Conservation (phyloP, 1,140 invertebrate genomes). For the Neodiprion pinetum region DNA sequence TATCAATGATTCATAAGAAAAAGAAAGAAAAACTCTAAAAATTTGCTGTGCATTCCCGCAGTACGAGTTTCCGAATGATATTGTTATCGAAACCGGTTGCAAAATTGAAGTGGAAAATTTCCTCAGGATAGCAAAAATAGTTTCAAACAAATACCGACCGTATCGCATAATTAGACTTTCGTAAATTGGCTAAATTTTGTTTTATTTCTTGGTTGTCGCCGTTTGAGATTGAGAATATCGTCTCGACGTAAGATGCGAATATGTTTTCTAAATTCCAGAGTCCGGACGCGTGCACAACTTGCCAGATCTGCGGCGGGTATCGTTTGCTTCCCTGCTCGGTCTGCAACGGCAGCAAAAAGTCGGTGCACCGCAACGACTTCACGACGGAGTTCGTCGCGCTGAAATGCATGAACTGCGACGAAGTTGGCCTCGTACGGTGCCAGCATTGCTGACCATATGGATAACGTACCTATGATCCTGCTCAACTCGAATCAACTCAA, state of each 20-base stretch:
- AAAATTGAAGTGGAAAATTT: no score
- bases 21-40: no score
- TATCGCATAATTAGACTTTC: no score
- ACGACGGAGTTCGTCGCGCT: conserved; percentile 91
- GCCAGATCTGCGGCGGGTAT: conserved; percentile 89
- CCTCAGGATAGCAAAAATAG: no score
- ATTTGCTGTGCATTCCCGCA: no score
- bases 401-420: conserved; percentile 97
- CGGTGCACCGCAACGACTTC: conserved; percentile 91
- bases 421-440: conserved; percentile 90
- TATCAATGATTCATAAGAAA: no score
- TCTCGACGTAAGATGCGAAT: not conserved
- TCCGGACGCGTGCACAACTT: conserved; percentile 77
- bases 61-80: no score
- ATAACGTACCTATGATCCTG: not conserved
- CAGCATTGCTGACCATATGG: conserved; percentile 70
- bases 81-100: no score
- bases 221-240: no score
- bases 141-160: no score
- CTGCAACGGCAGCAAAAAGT: conserved; percentile 96
- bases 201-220: no score
- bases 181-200: no score
- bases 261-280: conserved; percentile 69
- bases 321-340: conserved; percentile 85
- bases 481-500: not conserved